phyloP scores from a whole-genome alignment of 2,113 vertebrate species.

The Chloropsis cyanopogon region DNA sequence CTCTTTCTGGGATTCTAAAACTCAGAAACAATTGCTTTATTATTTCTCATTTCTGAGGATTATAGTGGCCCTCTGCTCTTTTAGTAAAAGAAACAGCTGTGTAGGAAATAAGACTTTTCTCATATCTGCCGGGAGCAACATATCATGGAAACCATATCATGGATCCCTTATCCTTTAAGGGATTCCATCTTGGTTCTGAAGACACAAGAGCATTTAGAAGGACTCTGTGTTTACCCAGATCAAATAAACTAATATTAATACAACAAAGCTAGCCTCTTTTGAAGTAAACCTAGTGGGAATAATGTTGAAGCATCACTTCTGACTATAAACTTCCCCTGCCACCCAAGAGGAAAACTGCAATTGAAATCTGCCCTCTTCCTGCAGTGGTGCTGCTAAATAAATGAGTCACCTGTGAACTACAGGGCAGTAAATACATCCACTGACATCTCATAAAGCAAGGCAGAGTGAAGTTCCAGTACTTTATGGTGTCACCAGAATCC shows the following conservation, averaged over 20 bases:
- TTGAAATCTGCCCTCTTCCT: conserved; percentile 55
- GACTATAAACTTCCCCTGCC: conserved; percentile 15
- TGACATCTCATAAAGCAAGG: conserved; percentile 69
- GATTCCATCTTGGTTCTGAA: background rate
- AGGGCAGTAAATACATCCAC: conserved; percentile 69
- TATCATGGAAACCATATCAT: background rate
- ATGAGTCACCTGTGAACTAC: conserved; percentile 65
- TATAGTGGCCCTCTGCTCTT: background rate
- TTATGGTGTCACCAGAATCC: conserved; percentile 58
- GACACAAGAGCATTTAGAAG: background rate
- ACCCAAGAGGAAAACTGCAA: conserved; percentile 26
- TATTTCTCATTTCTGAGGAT: background rate
- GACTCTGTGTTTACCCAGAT: background rate
- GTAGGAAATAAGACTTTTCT: background rate
- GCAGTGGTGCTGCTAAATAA: conserved; percentile 64
- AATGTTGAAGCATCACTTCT: conserved; percentile 13
- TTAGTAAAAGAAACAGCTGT: background rate
- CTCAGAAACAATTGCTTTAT: background rate
- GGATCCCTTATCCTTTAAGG: background rate
- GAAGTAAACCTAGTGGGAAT: background rate
- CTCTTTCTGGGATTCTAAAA: conserved; percentile 1
- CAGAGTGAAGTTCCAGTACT: conserved; percentile 60
- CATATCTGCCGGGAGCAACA: background rate
- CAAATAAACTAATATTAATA: background rate
- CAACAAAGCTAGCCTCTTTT: background rate